phyloP scores from a whole-genome alignment of 2,113 vertebrate species.

The Plectropomus leopardus region DNA sequence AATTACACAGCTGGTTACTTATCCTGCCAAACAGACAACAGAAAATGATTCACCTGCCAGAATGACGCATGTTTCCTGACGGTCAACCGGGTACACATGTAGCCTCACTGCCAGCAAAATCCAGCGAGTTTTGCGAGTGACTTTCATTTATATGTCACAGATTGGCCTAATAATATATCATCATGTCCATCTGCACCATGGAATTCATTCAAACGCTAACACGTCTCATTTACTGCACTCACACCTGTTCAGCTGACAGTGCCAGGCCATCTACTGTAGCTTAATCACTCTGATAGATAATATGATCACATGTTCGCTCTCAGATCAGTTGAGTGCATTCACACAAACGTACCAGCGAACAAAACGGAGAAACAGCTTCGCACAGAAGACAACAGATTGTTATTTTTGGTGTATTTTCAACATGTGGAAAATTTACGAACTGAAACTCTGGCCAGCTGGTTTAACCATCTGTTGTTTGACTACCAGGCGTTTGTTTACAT shows the following conservation, averaged over 20 bases:
- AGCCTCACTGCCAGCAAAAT: not conserved
- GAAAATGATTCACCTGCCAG: constrained; percentile 14
- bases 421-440: constrained; percentile 21
- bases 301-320: not conserved
- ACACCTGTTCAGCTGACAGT: constrained; percentile 21
- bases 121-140: not conserved
- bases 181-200: constrained; percentile 2
- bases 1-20: constrained; percentile 24
- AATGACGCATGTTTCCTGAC: not conserved
- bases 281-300: not conserved
- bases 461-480: constrained; percentile 46
- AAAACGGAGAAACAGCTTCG: not conserved
- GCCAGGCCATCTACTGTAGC: not conserved
- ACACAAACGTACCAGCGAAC: not conserved
- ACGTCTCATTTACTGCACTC: not conserved
- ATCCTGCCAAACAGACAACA: constrained; percentile 3
- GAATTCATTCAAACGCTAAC: constrained; percentile 3
- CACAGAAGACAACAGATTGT: not conserved
- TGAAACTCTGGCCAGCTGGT: constrained; percentile 43
- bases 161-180: not conserved
- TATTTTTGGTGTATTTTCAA: constrained; percentile 10
- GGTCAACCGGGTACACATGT: not conserved
- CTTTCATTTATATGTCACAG: not conserved
- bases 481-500: constrained; percentile 44
- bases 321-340: not conserved